phyloP scores from a whole-genome alignment of 2,797 vertebrate species.

The Schizopygopsis pylzovi region DNA sequence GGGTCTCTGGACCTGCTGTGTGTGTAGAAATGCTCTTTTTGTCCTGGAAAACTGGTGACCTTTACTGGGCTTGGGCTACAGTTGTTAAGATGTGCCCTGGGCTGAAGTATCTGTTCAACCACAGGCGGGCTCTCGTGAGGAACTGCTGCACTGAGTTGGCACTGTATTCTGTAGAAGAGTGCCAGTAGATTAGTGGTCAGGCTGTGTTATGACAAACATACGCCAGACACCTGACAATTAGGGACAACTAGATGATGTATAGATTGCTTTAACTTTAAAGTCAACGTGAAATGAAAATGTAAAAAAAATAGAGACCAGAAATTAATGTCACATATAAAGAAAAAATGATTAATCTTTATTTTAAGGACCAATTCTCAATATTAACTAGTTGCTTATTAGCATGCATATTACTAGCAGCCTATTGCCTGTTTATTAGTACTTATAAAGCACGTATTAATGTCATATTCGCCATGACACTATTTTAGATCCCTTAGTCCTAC shows the following conservation, averaged over 20 bases:
- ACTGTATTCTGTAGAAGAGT: conserved; percentile 34
- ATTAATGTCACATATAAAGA: not conserved
- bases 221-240: conserved; percentile 37
- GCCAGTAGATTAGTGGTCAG: conserved; percentile 47
- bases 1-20: conserved; percentile 15
- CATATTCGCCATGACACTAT: not conserved
- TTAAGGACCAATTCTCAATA: not conserved
- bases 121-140: conserved; percentile 29
- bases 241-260: conserved; percentile 10
- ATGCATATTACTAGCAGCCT: not conserved
- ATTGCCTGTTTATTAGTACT: not conserved
- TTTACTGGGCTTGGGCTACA: not conserved
- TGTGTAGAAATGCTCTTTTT: conserved; percentile 14
- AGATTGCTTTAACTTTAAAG: conserved; percentile 21
- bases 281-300: not conserved
- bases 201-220: conserved; percentile 23
- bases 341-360: not conserved
- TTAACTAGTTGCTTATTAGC: not conserved
- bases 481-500: not conserved
- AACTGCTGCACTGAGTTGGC: conserved; percentile 51
- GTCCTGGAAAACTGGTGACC: conserved; percentile 35
- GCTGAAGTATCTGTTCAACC: conserved; percentile 37
- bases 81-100: conserved; percentile 1
- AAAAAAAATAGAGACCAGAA: not conserved
- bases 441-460: not conserved